Conservation (phyloP, 2,888 invertebrate genomes). For the Hybos culiciformis region DNA sequence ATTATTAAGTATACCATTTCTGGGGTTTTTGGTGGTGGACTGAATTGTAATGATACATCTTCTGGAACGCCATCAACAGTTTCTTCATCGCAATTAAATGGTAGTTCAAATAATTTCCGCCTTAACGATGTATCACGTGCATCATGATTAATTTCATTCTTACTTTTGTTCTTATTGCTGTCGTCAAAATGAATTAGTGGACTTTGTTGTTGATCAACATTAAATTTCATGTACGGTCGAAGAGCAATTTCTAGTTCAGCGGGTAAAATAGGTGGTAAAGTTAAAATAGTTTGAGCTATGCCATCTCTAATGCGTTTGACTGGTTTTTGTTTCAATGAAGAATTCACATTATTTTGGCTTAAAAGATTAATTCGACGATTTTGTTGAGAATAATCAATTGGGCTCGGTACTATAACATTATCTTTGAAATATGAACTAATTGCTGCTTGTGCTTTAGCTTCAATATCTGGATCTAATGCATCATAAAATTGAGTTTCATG, state of each 20-base stretch:
- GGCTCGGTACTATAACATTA: constrained; percentile 33
- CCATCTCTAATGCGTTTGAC: constrained; percentile 28
- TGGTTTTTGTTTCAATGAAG: constrained; percentile 13
- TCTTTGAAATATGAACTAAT: constrained; percentile 38
- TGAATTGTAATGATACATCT: constrained; percentile 7
- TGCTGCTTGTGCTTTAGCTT: constrained; percentile 46
- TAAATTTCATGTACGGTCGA: constrained; percentile 43
- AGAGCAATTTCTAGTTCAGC: constrained; percentile 41
- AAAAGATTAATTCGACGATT: constrained; percentile 28
- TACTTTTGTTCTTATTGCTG: constrained; percentile 7
- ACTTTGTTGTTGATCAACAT: constrained; percentile 22
- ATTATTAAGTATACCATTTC: constrained; percentile 7
- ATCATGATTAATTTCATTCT: constrained; percentile 15
- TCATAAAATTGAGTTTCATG: constrained; percentile 41
- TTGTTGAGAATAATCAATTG: constrained; percentile 30
- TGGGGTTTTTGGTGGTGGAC: constrained; percentile 18
- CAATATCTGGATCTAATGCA: constrained; percentile 42
- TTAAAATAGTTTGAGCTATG: constrained; percentile 44
- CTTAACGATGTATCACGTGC: constrained; percentile 30
- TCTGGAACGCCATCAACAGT: constrained; percentile 14
- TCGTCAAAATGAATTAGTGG: constrained; percentile 5
- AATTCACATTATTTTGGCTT: constrained; percentile 22
- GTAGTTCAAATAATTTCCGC: constrained; percentile 30
- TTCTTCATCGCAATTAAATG: constrained; percentile 19
- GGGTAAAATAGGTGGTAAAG: constrained; percentile 44